Percentiles rank a stretch among this genome's conserved stretches.
These are phyloP conservation scores for Raphicerus campestris DNA, from an alignment of 2,113 vertebrate genomes.

Conservation along the genomic window DNA sequence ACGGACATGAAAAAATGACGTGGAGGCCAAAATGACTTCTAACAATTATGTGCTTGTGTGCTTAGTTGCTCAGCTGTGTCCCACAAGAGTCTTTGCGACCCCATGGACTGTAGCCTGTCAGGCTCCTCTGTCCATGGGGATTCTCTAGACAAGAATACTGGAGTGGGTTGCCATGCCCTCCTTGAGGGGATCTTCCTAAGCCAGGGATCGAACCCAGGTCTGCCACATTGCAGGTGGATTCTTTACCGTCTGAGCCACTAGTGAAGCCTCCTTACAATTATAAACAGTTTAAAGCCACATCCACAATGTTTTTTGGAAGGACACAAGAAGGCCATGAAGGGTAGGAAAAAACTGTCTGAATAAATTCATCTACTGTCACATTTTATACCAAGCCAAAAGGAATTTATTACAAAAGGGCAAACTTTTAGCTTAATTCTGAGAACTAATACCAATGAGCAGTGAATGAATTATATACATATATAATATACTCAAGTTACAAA, in stretches of 20 bases:
- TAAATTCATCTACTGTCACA: not conserved
- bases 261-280: not conserved
- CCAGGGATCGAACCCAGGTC: not conserved
- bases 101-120: not conserved
- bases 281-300: not conserved
- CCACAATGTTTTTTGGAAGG: not conserved
- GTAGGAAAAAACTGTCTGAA: not conserved
- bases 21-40: not conserved
- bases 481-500: not conserved
- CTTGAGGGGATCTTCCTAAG: not conserved
- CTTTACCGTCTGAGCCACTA: not conserved
- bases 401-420: not conserved
- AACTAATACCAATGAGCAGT: not conserved
- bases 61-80: not conserved
- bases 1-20: not conserved
- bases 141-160: not conserved
- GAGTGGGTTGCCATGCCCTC: not conserved
- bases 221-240: not conserved
- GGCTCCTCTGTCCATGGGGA: not conserved
- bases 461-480: not conserved
- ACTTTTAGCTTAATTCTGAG: not conserved
- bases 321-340: not conserved
- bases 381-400: not conserved
- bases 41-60: not conserved
- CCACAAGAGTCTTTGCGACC: accelerated